Evolutionary conservation across 2,888 invertebrate genomes (phyloP).

Genomic region (Drosophila suboccidentalis): DNA sequence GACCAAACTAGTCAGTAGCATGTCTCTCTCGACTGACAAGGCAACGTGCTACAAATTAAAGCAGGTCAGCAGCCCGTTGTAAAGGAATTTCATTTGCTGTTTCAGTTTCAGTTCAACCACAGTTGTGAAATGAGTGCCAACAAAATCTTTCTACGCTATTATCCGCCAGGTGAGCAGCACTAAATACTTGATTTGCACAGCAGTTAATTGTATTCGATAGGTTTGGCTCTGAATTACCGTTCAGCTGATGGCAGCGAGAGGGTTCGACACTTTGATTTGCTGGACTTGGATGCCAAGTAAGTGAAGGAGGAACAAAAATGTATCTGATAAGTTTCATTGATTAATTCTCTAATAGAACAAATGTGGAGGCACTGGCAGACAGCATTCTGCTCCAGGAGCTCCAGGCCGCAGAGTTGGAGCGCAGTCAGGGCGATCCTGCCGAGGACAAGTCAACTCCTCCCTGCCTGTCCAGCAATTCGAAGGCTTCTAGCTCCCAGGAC

Average conservation of each 20-base stretch:
- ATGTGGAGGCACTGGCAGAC: slow-evolving; percentile 67
- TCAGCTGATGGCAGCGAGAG: slow-evolving; percentile 87
- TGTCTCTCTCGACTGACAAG: slow-evolving; percentile 42
- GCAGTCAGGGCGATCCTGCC: not conserved
- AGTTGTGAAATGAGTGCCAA: slow-evolving; percentile 87
- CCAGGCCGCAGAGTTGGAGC: slow-evolving; percentile 39
- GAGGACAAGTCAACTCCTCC: not conserved
- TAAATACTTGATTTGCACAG: not conserved
- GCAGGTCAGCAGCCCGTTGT: slow-evolving; percentile 68
- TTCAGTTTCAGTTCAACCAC: slow-evolving; percentile 27
- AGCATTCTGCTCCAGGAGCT: slow-evolving; percentile 59
- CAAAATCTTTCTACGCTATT: slow-evolving; percentile 90
- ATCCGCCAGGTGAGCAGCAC: slow-evolving; percentile 88
- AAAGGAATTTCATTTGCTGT: slow-evolving; percentile 49
- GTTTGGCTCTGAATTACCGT: slow-evolving; percentile 88
- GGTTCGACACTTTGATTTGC: slow-evolving; percentile 88
- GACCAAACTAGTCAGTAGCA: slow-evolving; percentile 62
- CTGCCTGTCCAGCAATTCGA: slow-evolving; percentile 34
- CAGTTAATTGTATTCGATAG: slow-evolving; percentile 72
- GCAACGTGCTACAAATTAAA: slow-evolving; percentile 68
- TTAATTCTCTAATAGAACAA: slow-evolving; percentile 36
- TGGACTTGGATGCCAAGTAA: slow-evolving; percentile 88
- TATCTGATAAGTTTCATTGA: not conserved
- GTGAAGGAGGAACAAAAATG: slow-evolving; percentile 53
- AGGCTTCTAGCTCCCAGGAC: slow-evolving; percentile 50